phyloP scores from a whole-genome alignment of 2,113 vertebrate genomes.

The Saimiri boliviensis region DNA sequence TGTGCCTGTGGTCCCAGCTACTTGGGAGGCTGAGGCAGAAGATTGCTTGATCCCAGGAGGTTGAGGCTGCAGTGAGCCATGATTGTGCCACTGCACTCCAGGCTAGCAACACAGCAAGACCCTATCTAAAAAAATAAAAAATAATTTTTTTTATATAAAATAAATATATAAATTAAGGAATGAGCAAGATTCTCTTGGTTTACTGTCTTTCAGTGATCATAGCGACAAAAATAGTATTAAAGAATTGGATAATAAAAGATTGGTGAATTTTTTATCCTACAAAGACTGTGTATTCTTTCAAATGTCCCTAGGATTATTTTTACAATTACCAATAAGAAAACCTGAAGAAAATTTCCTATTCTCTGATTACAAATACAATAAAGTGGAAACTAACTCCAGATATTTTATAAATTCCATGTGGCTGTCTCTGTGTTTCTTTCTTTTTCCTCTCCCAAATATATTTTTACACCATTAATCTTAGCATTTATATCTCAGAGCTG shows the following conservation, averaged over 20 bases:
- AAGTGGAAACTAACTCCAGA: conserved; percentile 21
- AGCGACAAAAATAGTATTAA: not conserved
- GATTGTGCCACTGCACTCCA: too few species aligned
- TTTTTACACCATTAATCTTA: not conserved
- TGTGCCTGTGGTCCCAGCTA: too few species aligned
- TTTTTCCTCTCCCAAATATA: not conserved
- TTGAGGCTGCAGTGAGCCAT: too few species aligned
- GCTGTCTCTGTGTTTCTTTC: not conserved
- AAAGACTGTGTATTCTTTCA: not conserved
- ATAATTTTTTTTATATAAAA: too few species aligned
- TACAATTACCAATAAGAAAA: conserved; percentile 1
- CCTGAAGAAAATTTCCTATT: not conserved
- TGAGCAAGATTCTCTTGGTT: not conserved
- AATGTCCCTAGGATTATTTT: not conserved
- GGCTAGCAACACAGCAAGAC: too few species aligned
- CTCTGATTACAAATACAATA: not conserved
- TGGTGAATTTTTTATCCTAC: not conserved
- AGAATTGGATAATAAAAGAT: not conserved
- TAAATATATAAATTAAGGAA: not conserved
- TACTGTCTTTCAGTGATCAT: not conserved
- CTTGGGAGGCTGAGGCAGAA: too few species aligned
- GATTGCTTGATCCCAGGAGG: too few species aligned
- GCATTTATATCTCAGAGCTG: not conserved
- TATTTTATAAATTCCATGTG: not conserved
- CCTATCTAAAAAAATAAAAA: too few species aligned